Evolutionary conservation across 2,888 invertebrate species (phyloP), one percentile per base, ranked within the genome.

Genomic region (Candidula unifasciata): DNA sequence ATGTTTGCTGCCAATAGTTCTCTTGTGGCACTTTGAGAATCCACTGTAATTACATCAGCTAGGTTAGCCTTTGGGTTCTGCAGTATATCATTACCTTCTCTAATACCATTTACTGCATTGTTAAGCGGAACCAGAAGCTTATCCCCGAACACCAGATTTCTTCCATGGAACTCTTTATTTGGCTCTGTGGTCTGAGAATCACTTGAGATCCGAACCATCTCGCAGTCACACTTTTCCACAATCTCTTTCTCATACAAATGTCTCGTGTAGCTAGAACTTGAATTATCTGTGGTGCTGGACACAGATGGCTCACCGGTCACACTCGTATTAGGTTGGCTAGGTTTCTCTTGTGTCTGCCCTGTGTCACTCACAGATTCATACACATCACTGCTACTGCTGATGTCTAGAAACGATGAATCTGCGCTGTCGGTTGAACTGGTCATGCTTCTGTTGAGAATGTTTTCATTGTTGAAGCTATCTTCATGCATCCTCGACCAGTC

Each of bases 151-250:
- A 64, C 24, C 37, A 35, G n/a, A n/a, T 35, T 64, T n/a, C 35
- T 78, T 35, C 37, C 64, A 78, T 13, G 24, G 2, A 24, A 64
- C 27, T 79, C 44, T 18, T 21, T 68, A 27, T 64, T 24, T 18
- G 37, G 35, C n/a, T 60, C 60, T n/a, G 60, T 18, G 24, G 44
- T n/a, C 16, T 78, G 77, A n/a, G 13, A 27, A 27, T 37, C 52
- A 54, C 44, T 10, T 16, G 24, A 21, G 33, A 24, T 33, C 27
- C 21, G 57, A 5, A 54, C 80, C n/a, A 33, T 30, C 24, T 69
- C 71, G 57, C 80, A 80, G n/a, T 80, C 80, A 57, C 80, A 80
- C 27, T 71, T 80, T 57, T 80, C 80, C 8, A 80, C 71, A 57
- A 80, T 80, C 57, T 80, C 71, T 24, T 71, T 35, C 21, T 80